These are phyloP conservation scores for Ochropacha duplaris DNA, from an alignment of 2,888 invertebrate genomes.

Conservation along the genomic window DNA sequence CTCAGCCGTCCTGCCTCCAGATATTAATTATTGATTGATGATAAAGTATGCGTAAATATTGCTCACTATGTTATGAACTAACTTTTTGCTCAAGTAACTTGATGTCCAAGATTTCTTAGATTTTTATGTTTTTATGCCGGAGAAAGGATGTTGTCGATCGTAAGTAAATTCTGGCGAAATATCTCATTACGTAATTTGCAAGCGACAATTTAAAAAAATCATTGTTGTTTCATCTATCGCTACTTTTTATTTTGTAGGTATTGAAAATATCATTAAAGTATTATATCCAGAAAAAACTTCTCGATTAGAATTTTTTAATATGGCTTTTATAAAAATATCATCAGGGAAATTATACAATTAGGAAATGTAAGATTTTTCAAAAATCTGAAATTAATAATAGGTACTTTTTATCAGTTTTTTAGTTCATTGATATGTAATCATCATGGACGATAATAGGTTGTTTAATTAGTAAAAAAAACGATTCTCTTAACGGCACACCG, in stretches of 20 bases:
- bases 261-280: too few species aligned
- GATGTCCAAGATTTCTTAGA: conserved; percentile 2
- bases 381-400: too few species aligned
- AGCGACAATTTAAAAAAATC: background rate
- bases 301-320: too few species aligned
- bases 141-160: background rate
- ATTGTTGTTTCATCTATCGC: background rate
- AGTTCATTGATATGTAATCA: background rate
- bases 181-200: background rate
- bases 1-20: conserved; percentile 72
- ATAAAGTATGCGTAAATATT: conserved; percentile 76
- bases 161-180: background rate
- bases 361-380: too few species aligned
- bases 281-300: too few species aligned
- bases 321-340: too few species aligned
- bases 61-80: conserved; percentile 37
- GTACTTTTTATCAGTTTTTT: too few species aligned
- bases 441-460: conserved; percentile 28
- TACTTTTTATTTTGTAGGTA: background rate
- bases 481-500: conserved; percentile 31
- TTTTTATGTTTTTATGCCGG: background rate
- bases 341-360: too few species aligned
- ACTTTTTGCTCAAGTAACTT: background rate
- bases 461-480: conserved; percentile 52
- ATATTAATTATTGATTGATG: conserved; percentile 83